These are phyloP conservation scores for Tenualosa thibaudeaui DNA, from an alignment of 2,797 vertebrate species.

Conservation along the genomic window DNA sequence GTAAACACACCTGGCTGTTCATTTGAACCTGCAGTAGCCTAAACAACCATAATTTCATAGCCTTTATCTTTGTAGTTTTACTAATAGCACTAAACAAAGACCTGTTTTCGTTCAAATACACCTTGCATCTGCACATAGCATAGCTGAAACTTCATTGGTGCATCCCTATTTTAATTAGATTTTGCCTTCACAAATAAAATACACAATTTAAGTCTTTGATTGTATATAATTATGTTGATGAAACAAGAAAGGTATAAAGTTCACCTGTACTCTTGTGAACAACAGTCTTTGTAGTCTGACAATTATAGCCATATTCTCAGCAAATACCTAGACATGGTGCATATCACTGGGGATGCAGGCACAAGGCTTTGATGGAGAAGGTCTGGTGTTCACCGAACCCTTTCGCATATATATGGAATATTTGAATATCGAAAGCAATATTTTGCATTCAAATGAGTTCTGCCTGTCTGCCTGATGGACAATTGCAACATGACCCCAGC, in stretches of 20 bases:
- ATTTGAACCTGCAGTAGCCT: too few species aligned
- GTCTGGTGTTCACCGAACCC: conserved; percentile 91
- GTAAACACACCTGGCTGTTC: too few species aligned
- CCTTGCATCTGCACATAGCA: too few species aligned
- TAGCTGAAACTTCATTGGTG: too few species aligned
- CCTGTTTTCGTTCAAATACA: too few species aligned
- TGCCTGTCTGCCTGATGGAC: conserved; percentile 99
- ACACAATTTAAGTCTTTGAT: background rate
- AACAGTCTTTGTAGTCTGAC: background rate
- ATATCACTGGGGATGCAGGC: background rate
- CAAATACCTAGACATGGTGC: conserved; percentile 9
- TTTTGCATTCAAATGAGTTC: conserved; percentile 99
- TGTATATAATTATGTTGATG: background rate
- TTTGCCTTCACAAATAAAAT: background rate
- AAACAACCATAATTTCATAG: too few species aligned
- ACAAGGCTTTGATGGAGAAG: conserved; percentile 13
- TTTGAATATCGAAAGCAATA: conserved; percentile 95
- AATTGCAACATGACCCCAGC: conserved; percentile 94
- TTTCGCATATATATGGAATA: conserved; percentile 97
- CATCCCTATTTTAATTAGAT: background rate
- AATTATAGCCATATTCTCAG: background rate
- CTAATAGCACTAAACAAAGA: too few species aligned
- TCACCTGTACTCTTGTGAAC: background rate
- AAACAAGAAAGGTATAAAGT: background rate
- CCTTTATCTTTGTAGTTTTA: too few species aligned